phyloP scores from a whole-genome alignment of 2,113 vertebrate genomes.

The Microtus pennsylvanicus region DNA sequence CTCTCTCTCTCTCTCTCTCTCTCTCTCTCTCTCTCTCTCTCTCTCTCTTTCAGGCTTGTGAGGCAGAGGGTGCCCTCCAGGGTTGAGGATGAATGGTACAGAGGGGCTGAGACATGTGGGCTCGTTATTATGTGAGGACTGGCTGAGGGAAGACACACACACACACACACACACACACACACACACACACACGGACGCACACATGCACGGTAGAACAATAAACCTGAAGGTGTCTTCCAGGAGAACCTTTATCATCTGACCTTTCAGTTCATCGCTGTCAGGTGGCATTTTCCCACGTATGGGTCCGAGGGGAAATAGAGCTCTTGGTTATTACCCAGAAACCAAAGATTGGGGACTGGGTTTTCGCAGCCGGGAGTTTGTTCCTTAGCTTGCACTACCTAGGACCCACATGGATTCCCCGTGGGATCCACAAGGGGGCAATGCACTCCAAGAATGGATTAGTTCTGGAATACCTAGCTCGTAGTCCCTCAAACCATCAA shows the following conservation, averaged over 20 bases:
- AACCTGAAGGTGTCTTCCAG: not conserved
- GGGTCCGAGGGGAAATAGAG: not conserved
- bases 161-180: not conserved
- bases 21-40: too few species aligned
- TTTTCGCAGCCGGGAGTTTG: not conserved
- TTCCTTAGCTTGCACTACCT: not conserved
- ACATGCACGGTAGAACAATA: not conserved
- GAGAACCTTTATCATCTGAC: not conserved
- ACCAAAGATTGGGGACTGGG: not conserved
- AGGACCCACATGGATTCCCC: not conserved
- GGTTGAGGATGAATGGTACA: not conserved
- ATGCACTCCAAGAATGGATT: not conserved
- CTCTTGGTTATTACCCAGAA: not conserved
- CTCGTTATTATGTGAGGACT: not conserved
- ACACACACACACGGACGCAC: not conserved
- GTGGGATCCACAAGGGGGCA: not conserved
- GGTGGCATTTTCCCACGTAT: not conserved
- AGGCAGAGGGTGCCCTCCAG: too few species aligned
- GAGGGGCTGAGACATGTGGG: not conserved
- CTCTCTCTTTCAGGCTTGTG: conserved; percentile 1
- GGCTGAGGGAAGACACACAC: not conserved
- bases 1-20: not conserved
- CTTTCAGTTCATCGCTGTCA: not conserved
- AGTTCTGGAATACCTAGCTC: too few species aligned
- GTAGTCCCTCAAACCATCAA: not conserved